Base-by-base conservation (phyloP, 2,113 vertebrate species). In the Vidua macroura region DNA sequence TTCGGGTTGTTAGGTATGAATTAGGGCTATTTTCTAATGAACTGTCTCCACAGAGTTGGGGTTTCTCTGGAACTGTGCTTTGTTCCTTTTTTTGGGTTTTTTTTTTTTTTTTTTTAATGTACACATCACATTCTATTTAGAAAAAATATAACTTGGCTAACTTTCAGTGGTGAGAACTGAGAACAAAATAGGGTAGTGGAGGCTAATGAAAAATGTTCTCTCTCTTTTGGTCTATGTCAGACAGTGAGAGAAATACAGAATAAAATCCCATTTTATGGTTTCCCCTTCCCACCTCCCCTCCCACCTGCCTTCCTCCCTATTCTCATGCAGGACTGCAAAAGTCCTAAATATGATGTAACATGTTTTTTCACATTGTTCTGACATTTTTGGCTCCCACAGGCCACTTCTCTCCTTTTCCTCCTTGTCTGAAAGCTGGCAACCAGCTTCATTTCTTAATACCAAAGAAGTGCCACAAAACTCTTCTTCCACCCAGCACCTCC, bases 221-320 rank as follows among this genome's bases (percentile, higher is more conserved):
- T 44, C 30, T 73, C 41, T 68, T 73, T n/a, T 72, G 72, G 16
- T 27, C 41, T 83, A 11, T 1, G 1, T 86, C 58, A 79, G 22
- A 64, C 49, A 72, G 28, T 78, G 58, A 56, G 37, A 85, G 62
- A 73, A 95, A 85, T 53, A 49, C 15, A 68, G 77, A 78, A 72
- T 89, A 59, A 90, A 73, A 7, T 3, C 15, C 24, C 19, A 30
- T 90, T 94, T 92, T 89, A 87, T 87, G 78, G 78, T 46, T 95
- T 96, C 67, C 63, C 13, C 17, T 95, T 93, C 43, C 53, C 93
- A 91, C 89, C 74, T 95, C 30, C 46, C 28, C 49, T 94, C 59
- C 85, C 39, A 73, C 59, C 72, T 89, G 39, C 55, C 68, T 92
- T 92, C 62, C 67, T 95, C 60, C 33, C 51, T 68, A 20, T 85